Evolutionary conservation across 2,888 invertebrate genomes (phyloP).

Genomic region (Penaeus monodon): DNA sequence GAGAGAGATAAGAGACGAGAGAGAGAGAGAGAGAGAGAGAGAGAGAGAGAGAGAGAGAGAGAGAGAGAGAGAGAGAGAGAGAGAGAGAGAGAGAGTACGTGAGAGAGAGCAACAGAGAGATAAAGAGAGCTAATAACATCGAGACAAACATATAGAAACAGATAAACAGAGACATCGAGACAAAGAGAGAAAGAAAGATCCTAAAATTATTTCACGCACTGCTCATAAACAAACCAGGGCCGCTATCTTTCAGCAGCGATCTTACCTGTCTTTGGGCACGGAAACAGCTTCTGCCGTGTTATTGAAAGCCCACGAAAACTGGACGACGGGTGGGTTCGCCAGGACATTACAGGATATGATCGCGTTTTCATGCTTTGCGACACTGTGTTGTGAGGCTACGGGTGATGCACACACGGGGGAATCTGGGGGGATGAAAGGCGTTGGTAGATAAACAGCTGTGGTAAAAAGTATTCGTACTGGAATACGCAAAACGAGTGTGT

Average conservation of each 20-base stretch:
- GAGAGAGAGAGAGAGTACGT: too few species aligned
- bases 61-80: too few species aligned
- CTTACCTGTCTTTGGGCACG: conserved; percentile 55
- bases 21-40: too few species aligned
- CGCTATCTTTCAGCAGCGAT: neutral
- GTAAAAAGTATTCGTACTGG: neutral
- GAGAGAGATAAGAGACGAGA: too few species aligned
- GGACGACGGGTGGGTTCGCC: conserved; percentile 52
- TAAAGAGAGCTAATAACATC: too few species aligned
- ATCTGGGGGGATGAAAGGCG: conserved; percentile 17
- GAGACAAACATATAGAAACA: too few species aligned
- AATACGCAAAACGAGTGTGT: neutral
- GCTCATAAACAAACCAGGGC: neutral
- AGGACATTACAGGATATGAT: conserved; percentile 51
- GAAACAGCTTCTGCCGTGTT: conserved; percentile 58
- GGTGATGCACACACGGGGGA: conserved; percentile 51
- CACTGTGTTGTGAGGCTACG: conserved; percentile 38
- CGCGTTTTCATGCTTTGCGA: conserved; percentile 58
- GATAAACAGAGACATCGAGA: too few species aligned
- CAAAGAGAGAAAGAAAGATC: too few species aligned
- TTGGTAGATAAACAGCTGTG: neutral
- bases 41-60: too few species aligned
- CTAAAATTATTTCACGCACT: neutral
- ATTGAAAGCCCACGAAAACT: conserved; percentile 58
- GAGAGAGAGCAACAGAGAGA: too few species aligned